Evolutionary conservation across 2,797 vertebrate genomes (phyloP), one percentile per base, ranked within the genome.

Genomic region (Microctenopoma lineatum): DNA sequence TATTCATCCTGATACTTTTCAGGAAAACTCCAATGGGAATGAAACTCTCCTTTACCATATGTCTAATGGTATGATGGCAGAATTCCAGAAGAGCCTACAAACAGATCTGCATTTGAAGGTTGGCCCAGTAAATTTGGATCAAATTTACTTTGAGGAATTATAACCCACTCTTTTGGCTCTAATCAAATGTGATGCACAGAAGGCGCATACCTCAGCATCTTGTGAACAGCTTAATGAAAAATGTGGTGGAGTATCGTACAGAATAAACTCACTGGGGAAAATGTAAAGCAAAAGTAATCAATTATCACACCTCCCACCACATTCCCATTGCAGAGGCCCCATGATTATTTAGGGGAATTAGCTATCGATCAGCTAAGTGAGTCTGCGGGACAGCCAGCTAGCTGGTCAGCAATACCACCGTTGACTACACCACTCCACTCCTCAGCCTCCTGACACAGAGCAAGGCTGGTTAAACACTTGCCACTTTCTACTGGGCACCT

Each of bases 261-360:
- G 80, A 83, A 66, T 45, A 67, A 80, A 86, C 72, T 86, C 87
- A 65, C 84, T 58, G 84, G 89, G 89, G 88, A 84, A 84, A 90
- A 89, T 81, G 83, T 85, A 63, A 77, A 89, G 90, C 73, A 84
- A 88, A 83, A 77, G 87, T 87, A 91, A 94, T 93, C 92, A 92
- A 93, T 94, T 90, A 92, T 87, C 65, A 65, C 85, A 79, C 84
- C 87, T 85, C 85, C 79, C 66, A 76, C 74, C 80, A 81, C 74
- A 74, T 77, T 84, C 79, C 81, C 62, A 66, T 83, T 76, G 77
- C 81, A 80, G 73, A 58, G 71, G 86, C 63, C 81, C 81, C 81
- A 86, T 93, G 91, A 92, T 94, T 92, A 92, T 93, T 90, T 91
- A 90, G 89, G 84, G 81, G 88, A 94, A 94, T 93, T 93, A 93